phyloP scores from a whole-genome alignment of 2,888 invertebrate species.

The Phengaris alcon region DNA sequence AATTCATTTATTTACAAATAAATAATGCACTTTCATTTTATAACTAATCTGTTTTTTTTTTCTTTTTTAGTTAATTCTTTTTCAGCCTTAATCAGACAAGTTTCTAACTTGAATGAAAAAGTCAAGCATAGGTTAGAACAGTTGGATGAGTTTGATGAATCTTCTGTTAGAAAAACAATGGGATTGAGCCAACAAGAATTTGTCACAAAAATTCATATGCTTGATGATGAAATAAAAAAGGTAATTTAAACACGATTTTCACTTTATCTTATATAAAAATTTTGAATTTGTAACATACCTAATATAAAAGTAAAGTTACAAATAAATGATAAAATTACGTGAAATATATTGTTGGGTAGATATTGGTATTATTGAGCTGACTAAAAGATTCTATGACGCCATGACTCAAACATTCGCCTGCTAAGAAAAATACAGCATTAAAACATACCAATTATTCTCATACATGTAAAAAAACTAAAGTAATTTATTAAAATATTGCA shows the following conservation, averaged over 20 bases:
- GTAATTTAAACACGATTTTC: slow-evolving; percentile 43
- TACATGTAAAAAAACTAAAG: too few relatives aligned
- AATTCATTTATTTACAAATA: slow-evolving; percentile 23
- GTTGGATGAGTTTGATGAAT: slow-evolving; percentile 96
- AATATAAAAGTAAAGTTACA: too few relatives aligned
- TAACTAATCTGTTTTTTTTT: slow-evolving; percentile 41
- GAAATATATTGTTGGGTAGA: too few relatives aligned
- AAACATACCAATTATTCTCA: too few relatives aligned
- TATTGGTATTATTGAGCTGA: too few relatives aligned
- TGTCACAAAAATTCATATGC: slow-evolving; percentile 90
- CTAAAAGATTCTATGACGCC: too few relatives aligned
- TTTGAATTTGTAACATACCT: not conserved
- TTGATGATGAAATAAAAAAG: slow-evolving; percentile 93
- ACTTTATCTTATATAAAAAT: not conserved
- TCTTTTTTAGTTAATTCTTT: slow-evolving; percentile 71
- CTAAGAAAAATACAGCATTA: too few relatives aligned
- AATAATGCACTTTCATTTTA: slow-evolving; percentile 19
- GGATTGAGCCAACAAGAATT: slow-evolving; percentile 96
- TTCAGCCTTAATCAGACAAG: slow-evolving; percentile 88
- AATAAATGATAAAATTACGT: too few relatives aligned
- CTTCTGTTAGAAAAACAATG: slow-evolving; percentile 90
- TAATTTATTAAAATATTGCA: too few relatives aligned
- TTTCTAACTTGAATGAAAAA: slow-evolving; percentile 90
- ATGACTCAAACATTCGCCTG: too few relatives aligned
- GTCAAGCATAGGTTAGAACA: slow-evolving; percentile 95